Evolutionary conservation across 1,140 invertebrate species (phyloP), one percentile per base, ranked within the genome.

Genomic region (Drosophila quadrilineata): DNA sequence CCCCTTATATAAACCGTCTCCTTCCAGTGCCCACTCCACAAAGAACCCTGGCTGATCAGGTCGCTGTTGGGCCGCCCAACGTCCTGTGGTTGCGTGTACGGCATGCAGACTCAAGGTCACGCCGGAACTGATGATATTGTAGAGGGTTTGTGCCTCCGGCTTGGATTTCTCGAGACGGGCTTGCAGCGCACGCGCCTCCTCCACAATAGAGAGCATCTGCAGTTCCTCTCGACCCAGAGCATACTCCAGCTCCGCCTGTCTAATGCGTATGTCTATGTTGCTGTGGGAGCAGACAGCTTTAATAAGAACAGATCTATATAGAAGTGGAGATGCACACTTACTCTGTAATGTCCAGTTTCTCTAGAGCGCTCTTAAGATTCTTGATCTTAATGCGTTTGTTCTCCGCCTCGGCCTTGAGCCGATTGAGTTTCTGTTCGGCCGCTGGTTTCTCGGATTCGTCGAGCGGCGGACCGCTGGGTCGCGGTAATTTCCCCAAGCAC

Each of bases 191-290:
- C 95, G 91, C 36, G 93, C 94, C 88, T 97, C 96, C 90, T 97
- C 96, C 57, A 95, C 91, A 57, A 97, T 90, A 16, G 95, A 95
- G 52, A 97, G 90, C 75, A 97, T 90, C 89, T 96, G 96, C 40
- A 97, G 90, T 90, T 97, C 96, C 87, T 97, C 96, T 12, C 95
- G 91, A 0, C 96, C 96, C 26, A 97, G 90, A 87, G 96, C 94
- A 88, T 96, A 97, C 79, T 97, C 96, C 60, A 97, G 89, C 89
- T 97, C 96, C 0, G 96, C 96, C 82, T 97, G 96, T 70, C 96
- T 94, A 77, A 97, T 97, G 60, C 95, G 91, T n/a, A 95, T 93
- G 87, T 97, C 96, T 48, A 97, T 96, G 87, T 97, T 97, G 76
- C 96, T 97, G 89, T 2, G 6, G 8, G 1, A 14, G 0, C 38